Evolutionary conservation across 2,797 vertebrate genomes (phyloP), one percentile per base, ranked within the genome.

Genomic region (Macroramphosus scolopax): DNA sequence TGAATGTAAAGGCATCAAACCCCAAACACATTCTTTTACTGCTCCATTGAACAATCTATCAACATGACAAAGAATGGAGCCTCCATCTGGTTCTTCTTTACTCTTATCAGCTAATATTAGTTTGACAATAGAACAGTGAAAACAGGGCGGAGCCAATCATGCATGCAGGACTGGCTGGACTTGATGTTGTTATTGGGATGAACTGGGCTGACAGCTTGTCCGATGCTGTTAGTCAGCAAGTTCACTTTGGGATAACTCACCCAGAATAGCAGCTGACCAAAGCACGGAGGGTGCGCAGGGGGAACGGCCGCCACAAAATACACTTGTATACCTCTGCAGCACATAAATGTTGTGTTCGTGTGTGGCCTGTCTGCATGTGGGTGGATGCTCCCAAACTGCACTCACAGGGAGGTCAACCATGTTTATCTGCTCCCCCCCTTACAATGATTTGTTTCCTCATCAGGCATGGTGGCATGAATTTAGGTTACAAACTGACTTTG

Each of bases 231-330:
- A 84, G 78, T 30, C 59, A 14, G 58, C 47, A 36, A 72, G 70
- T 67, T 63, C 49, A 66, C 63, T 72, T 70, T 51, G 51, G 63
- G 65, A 72, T 35, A 80, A 84, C 66, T 84, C 82, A 86, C 52
- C 66, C 81, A 79, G 78, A 88, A 84, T 63, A 75, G 56, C 77
- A 87, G 79, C 82, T 83, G 83, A 87, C 54, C 65, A 55, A 74
- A 77, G 75, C 76, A 73, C 29, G 3, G 6, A 38, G 61, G 40
- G 33, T 39, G 8, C 17, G 24, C 7, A 2, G 42, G 56, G 56
- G 42, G 47, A 32, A 17, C 45, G 1, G 14, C 49, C 40, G 15
- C 14, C 63, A 39, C 53, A 74, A 69, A 71, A 72, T 64, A 81
- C 74, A 75, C 59, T 70, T 63, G 75, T 13, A 16, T 40, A 32